Base-by-base conservation (phyloP, 1,140 invertebrate species). In the Drosophila willistoni region DNA sequence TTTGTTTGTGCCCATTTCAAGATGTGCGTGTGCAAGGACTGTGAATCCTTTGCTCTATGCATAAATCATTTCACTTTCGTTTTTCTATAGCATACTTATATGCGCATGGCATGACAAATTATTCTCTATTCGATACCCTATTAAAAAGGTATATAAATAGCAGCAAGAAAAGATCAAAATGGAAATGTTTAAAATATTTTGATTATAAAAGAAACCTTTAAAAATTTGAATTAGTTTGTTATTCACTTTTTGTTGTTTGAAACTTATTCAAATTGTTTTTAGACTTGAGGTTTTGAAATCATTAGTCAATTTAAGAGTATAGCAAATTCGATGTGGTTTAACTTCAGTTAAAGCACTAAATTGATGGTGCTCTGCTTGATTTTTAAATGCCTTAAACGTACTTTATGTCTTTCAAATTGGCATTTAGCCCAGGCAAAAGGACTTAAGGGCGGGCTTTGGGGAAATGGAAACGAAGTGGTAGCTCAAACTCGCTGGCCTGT, bases 21-120 rank as follows among this genome's bases (percentile, higher is more conserved):
- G 44, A 22, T 51, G 44, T 10, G 17, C 17, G 33, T 59, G 56
- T 19, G 17, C 61, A 36, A 34, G 42, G 34, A 62, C 14, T 59
- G 56, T 59, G 33, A 59, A 59, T 59, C 56, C 33, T 59, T 59
- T 36, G 56, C 64, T 65, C 39, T n/a, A 34, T 69, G 47, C 63
- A 77, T 77, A 70, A 73, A 77, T 73, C 74, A 77, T 71, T 76
- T 65, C 19, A 60, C 39, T 66, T 44, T 17, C 3, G 51, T 70
- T 63, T 36, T 47, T 62, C 44, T 39, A 6, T 61, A 29, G 19
- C 47, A 62, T 71, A 71, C 68, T 61, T 63, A 60, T 68, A 22
- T 63, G 59, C 60, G 36, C n/a, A 57, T 33, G 36, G 54, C 61
- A 64, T 74, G 33, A 64, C 9, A 67, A 71, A 73, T 62, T 63